phyloP scores from a whole-genome alignment of 2,113 vertebrate species.

The Panthera leo region DNA sequence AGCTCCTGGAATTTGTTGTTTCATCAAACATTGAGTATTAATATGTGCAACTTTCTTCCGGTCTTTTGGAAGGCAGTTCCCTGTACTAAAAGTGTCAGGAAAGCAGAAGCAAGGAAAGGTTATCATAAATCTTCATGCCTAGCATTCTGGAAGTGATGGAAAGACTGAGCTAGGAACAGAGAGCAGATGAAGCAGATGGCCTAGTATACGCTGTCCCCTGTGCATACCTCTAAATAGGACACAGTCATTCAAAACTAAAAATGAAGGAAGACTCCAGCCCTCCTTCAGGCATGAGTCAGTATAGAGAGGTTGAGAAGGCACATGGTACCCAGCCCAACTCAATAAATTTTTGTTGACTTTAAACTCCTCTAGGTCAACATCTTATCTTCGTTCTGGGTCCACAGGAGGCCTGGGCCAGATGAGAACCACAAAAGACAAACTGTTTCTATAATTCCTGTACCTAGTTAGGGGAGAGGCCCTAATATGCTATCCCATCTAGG shows the following conservation, averaged over 20 bases:
- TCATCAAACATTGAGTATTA: conserved; percentile 27
- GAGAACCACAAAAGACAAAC: neutral
- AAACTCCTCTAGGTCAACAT: neutral
- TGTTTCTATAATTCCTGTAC: neutral
- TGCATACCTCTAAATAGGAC: neutral
- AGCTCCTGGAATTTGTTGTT: conserved; percentile 49
- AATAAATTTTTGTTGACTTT: neutral
- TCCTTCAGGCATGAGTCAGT: neutral
- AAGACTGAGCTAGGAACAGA: neutral
- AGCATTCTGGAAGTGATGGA: neutral
- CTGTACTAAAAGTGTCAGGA: neutral
- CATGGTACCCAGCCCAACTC: neutral
- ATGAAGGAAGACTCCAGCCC: neutral
- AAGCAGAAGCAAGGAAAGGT: neutral
- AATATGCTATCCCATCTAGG: neutral
- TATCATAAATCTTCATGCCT: neutral
- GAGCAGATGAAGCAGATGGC: neutral
- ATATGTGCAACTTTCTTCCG: neutral
- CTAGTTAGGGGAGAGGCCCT: neutral
- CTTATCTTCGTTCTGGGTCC: neutral
- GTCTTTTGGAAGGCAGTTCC: neutral
- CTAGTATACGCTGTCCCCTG: neutral
- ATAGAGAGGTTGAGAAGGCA: neutral
- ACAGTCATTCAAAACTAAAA: neutral
- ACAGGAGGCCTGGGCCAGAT: neutral